Conservation (phyloP, 2,888 invertebrate species). For the Drosophila atripex region DNA sequence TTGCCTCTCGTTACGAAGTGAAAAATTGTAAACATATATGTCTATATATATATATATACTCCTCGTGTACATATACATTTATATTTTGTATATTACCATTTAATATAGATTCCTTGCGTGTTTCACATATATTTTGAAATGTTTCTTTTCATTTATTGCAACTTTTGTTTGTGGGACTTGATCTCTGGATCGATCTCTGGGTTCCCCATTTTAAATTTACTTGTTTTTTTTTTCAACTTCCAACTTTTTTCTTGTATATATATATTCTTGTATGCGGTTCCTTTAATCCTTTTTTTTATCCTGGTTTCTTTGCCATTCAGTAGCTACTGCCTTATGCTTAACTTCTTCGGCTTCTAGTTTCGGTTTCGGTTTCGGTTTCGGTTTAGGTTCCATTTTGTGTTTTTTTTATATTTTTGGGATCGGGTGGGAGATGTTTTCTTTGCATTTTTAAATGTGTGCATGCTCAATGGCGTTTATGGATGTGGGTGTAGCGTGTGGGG, state of each 20-base stretch:
- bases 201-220: background rate
- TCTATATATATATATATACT: constrained; percentile 14
- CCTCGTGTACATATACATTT: constrained; percentile 16
- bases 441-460: background rate
- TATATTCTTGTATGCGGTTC: background rate
- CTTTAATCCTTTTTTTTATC: background rate
- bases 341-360: constrained; percentile 4
- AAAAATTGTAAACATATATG: constrained; percentile 19
- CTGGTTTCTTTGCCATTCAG: background rate
- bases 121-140: constrained; percentile 11
- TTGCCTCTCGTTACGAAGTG: constrained; percentile 14
- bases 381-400: constrained; percentile 1
- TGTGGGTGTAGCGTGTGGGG: background rate
- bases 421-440: constrained; percentile 1
- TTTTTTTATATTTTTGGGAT: background rate
- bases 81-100: constrained; percentile 23
- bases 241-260: background rate
- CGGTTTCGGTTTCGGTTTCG: background rate
- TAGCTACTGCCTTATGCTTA: constrained; percentile 3
- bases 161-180: background rate
- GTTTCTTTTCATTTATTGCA: constrained; percentile 10
- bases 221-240: background rate
- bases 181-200: background rate
- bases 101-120: constrained; percentile 17
- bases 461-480: background rate